Evolutionary conservation across 1,140 invertebrate species (phyloP), one percentile per base, ranked within the genome.

Genomic region (Limonius californicus): DNA sequence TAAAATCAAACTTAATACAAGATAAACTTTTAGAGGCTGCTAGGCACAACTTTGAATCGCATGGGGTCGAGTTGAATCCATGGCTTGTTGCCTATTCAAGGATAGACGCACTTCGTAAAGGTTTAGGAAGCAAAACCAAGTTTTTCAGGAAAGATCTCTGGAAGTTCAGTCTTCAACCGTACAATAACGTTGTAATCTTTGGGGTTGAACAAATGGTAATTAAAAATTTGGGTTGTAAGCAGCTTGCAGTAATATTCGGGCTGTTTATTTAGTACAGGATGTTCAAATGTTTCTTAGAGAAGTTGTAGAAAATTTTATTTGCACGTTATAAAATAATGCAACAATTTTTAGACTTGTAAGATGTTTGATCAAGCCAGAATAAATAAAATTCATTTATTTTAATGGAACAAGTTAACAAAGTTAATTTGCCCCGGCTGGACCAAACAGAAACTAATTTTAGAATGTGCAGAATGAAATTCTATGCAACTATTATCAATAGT

Each of bases 121-220:
- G 87, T 42, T 70, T 88, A 0, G 71, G 71, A 2, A 71, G 77
- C 0, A 79, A 80, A 43, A 83, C 89, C 0, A 78, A 77, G 20
- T 97, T 96, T 76, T 85, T 84, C 63, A 80, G 84, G 50, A 78
- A 79, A 64, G 87, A 97, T 80, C 80, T 97, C 35, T 96, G 91
- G 90, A 92, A 88, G 74, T 89, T 88, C 69, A 76, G 87, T 71
- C 74, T 95, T 11, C 78, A 77, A 2, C 79, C 82, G 0, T 96
- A 94, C 74, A 78, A 92, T 60, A 93, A 94, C 77, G 83, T 96
- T 50, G 87, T 96, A 2, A 89, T 97, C 71, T 97, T 97, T 84
- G 94, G 93, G 16, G 93, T 96, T 0, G 89, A 94, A 74, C 85
- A 92, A 79, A 95, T 97, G 93, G 89, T 90, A 79, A n/a, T n/a